These are phyloP conservation scores for Lepidothrix coronata DNA, from an alignment of 2,113 vertebrate species.

Conservation along the genomic window DNA sequence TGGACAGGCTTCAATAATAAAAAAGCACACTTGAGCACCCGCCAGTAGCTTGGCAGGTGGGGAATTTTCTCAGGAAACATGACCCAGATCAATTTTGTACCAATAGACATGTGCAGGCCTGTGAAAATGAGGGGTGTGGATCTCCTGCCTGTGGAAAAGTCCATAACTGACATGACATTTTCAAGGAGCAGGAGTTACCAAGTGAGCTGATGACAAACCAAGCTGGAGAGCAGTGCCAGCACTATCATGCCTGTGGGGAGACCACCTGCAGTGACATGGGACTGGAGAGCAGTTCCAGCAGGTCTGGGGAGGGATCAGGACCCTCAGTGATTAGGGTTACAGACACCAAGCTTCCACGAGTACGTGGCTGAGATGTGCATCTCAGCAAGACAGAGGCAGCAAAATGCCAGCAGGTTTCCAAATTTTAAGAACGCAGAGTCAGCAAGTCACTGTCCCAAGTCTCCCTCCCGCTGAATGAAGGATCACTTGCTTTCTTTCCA, in stretches of 20 bases:
- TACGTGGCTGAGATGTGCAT: not conserved
- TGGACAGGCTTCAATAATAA: not conserved
- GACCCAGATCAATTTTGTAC: not conserved
- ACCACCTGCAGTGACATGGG: not conserved
- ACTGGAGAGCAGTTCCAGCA: slow-evolving; percentile 8
- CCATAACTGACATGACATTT: not conserved
- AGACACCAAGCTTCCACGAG: not conserved
- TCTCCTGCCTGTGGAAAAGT: not conserved
- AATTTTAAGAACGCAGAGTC: not conserved
- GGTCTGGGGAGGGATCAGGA: not conserved
- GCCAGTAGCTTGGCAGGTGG: not conserved
- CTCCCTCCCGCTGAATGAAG: slow-evolving; percentile 40
- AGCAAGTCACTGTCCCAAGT: slow-evolving; percentile 34
- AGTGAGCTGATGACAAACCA: not conserved
- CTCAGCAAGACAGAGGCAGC: slow-evolving; percentile 27
- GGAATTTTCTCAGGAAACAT: not conserved
- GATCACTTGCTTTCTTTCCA: slow-evolving; percentile 33
- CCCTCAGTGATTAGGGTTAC: not conserved
- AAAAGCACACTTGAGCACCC: not conserved
- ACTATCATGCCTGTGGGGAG: not conserved
- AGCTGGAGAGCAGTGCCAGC: not conserved
- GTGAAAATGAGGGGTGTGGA: not conserved
- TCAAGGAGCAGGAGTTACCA: not conserved
- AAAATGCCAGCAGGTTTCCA: slow-evolving; percentile 10
- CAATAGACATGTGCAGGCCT: not conserved